These are phyloP conservation scores for Pangasius larnaudii DNA, from an alignment of 2,797 vertebrate genomes.

Conservation along the genomic window DNA sequence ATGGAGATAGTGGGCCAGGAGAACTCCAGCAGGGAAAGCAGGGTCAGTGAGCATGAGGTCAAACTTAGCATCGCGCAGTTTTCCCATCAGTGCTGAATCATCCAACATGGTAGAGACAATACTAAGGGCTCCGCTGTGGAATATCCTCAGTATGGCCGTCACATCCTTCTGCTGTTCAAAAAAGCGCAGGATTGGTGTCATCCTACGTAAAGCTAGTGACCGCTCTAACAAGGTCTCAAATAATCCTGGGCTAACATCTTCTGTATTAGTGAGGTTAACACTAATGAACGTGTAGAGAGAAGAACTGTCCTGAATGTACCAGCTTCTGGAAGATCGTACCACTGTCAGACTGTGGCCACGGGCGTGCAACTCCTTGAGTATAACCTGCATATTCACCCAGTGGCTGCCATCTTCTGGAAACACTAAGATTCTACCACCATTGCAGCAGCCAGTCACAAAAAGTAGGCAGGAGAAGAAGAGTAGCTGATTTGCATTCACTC, in stretches of 20 bases:
- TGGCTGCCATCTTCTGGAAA: slow-evolving; percentile 64
- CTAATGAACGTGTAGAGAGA: slow-evolving; percentile 54
- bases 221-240: slow-evolving; percentile 40
- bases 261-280: slow-evolving; percentile 33
- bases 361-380: slow-evolving; percentile 56
- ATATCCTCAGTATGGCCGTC: slow-evolving; percentile 22
- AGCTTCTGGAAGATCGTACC: slow-evolving; percentile 55
- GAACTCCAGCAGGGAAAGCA: slow-evolving; percentile 45
- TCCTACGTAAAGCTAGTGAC: slow-evolving; percentile 43
- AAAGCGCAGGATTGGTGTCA: slow-evolving; percentile 48
- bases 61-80: slow-evolving; percentile 43
- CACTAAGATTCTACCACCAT: slow-evolving; percentile 59
- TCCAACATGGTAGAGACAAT: slow-evolving; percentile 59
- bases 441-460: slow-evolving; percentile 28
- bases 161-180: slow-evolving; percentile 54
- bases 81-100: slow-evolving; percentile 34
- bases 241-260: slow-evolving; percentile 14
- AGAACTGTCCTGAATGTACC: slow-evolving; percentile 57
- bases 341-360: slow-evolving; percentile 59
- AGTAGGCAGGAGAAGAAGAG: slow-evolving; percentile 36
- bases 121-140: slow-evolving; percentile 47
- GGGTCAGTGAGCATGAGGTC: slow-evolving; percentile 60
- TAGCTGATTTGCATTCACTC: slow-evolving; percentile 27
- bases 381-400: slow-evolving; percentile 65
- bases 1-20: slow-evolving; percentile 53